Base-by-base conservation (phyloP, 2,888 invertebrate species). In the Physocephala rufipes region DNA sequence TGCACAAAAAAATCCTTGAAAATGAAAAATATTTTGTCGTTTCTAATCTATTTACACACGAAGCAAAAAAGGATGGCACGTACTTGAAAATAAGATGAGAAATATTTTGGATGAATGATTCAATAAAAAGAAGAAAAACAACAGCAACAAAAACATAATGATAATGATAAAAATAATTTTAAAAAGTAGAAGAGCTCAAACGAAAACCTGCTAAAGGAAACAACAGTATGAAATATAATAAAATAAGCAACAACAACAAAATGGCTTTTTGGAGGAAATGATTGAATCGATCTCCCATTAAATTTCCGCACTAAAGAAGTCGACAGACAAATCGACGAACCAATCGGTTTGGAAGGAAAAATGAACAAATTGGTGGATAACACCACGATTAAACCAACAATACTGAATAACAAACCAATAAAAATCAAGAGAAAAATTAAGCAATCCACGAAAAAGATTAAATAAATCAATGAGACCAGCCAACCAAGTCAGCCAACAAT, bases 1-100 rank as follows among this genome's bases (percentile, higher is more conserved):
- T 70, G 47, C 55, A 70, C 43, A 51, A 58, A 64, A 49, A 55
- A 71, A 74, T 66, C 70, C 72, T 65, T 67, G 62, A 55, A 63
- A 75, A 77, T 77, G 78, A 77, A 78, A 80, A 81, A 81, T 82
- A 79, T 82, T 82, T 82, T 80, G 82, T 81, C 82, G 81, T 82
- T 81, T 80, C 82, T 80, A 82, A 82, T 82, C 82, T 82, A 82
- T 82, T 82, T 82, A 80, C 82, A 80, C 79, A 79, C 71, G 75
- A 36, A 2, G 43, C 36, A 24, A 15, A 58, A 26, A 58, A 58
- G 2, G 58, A n/a, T n/a, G n/a, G n/a, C n/a, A n/a, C n/a, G n/a
- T n/a, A n/a, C 2, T 9, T 13, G 21, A 55, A n/a, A 19, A 24
- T n/a, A 12, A 49, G 15, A 64, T 24, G 16, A 64, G 24, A 30